Evolutionary conservation across 2,888 invertebrate species (phyloP).

Genomic region (Thecophora atra): DNA sequence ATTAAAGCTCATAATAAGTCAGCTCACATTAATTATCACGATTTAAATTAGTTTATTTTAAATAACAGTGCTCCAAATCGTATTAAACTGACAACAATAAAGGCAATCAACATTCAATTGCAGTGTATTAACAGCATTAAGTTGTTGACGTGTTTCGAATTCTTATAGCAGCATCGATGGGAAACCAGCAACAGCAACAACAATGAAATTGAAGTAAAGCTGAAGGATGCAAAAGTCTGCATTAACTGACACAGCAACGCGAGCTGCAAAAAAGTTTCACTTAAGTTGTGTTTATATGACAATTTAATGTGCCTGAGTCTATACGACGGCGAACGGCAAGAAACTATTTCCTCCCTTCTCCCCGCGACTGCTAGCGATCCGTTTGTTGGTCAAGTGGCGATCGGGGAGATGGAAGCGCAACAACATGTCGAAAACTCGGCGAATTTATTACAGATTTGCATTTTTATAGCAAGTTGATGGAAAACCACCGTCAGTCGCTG

Average conservation of each 20-base stretch:
- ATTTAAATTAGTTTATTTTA: too few relatives aligned
- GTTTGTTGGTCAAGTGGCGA: not conserved
- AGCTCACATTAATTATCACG: too few relatives aligned
- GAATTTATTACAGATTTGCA: slow-evolving; percentile 34
- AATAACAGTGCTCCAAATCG: too few relatives aligned
- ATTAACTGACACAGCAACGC: slow-evolving; percentile 8
- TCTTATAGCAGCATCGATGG: not conserved
- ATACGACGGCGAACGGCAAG: not conserved
- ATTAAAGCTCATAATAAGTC: too few relatives aligned
- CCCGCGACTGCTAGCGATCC: not conserved
- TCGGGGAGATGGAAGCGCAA: not conserved
- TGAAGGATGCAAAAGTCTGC: not conserved
- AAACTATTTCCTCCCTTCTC: not conserved
- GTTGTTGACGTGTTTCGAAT: not conserved
- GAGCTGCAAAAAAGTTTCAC: slow-evolving; percentile 22
- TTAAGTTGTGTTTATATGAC: slow-evolving; percentile 29
- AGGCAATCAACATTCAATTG: too few relatives aligned
- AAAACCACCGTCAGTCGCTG: not conserved
- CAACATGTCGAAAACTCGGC: slow-evolving; percentile 1
- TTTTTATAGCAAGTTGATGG: slow-evolving; percentile 30
- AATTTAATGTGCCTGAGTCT: slow-evolving; percentile 20
- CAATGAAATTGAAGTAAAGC: not conserved
- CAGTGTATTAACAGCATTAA: not conserved
- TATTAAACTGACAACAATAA: too few relatives aligned
- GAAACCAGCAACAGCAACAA: not conserved